A percentile compares a stretch with the other conserved stretches of the same genome.
Conservation (phyloP, 2,888 invertebrate genomes). For the Agrilus cyanescens region DNA sequence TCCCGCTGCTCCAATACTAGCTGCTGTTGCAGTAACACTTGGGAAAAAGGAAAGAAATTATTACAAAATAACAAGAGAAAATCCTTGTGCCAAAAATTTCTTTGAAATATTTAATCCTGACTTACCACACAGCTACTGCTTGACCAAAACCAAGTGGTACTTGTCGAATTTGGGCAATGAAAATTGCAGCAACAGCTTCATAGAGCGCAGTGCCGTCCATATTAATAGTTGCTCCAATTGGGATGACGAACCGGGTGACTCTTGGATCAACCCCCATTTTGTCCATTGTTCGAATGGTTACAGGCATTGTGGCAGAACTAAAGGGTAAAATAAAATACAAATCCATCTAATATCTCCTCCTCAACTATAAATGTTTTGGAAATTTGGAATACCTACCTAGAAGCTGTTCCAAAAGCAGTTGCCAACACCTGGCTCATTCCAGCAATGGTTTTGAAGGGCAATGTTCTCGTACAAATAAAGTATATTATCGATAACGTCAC, state of each 20-base stretch:
- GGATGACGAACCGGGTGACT: conserved; percentile 89
- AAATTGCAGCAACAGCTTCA: conserved; percentile 95
- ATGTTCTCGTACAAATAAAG: conserved; percentile 65
- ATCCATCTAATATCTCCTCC: neutral
- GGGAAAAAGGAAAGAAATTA: neutral
- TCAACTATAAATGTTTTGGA: neutral
- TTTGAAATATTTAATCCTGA: neutral
- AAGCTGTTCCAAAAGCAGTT: conserved; percentile 94
- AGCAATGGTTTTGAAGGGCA: conserved; percentile 71
- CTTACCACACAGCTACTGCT: conserved; percentile 83
- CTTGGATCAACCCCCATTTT: conserved; percentile 82
- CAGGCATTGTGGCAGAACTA: conserved; percentile 89
- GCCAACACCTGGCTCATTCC: conserved; percentile 85
- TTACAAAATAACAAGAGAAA: neutral
- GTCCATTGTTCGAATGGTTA: conserved; percentile 88
- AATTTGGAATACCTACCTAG: conserved; percentile 46
- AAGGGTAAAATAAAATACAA: conserved; percentile 1
- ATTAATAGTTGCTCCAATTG: conserved; percentile 96
- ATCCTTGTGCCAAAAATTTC: neutral
- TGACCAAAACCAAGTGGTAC: conserved; percentile 75
- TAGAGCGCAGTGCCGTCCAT: conserved; percentile 97
- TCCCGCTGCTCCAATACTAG: conserved; percentile 94
- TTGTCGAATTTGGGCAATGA: conserved; percentile 86
- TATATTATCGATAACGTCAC: conserved; percentile 80
- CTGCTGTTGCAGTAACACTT: conserved; percentile 76